A percentile compares a stretch with the other conserved stretches of the same genome.
These are phyloP conservation scores for Brachystomella parvula DNA, from an alignment of 1,140 invertebrate genomes.

Conservation along the genomic window DNA sequence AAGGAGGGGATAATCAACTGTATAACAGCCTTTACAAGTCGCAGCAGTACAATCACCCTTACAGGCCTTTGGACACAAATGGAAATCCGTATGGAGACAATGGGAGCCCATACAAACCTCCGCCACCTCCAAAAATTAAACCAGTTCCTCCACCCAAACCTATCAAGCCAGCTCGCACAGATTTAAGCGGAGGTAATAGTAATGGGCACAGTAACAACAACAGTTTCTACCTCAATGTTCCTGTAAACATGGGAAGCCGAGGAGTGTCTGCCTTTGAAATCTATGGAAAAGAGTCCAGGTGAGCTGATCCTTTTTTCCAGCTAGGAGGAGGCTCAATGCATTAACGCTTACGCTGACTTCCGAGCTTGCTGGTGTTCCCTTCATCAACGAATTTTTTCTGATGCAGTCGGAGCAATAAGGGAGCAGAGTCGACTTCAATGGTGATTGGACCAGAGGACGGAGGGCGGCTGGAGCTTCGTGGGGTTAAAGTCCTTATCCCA, in stretches of 20 bases:
- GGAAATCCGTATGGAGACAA: background rate
- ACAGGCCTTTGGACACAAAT: background rate
- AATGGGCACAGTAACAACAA: background rate
- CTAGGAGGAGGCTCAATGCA: background rate
- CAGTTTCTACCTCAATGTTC: slow-evolving; percentile 16
- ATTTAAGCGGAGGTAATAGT: slow-evolving; percentile 48
- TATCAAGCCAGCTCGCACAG: slow-evolving; percentile 65
- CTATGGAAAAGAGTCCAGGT: slow-evolving; percentile 35
- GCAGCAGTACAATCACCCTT: slow-evolving; percentile 9
- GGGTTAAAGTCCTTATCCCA: slow-evolving; percentile 80
- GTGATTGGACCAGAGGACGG: background rate
- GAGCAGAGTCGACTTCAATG: background rate
- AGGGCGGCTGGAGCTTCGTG: slow-evolving; percentile 39
- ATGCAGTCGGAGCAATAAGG: background rate
- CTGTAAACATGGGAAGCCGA: slow-evolving; percentile 4
- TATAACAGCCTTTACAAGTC: background rate
- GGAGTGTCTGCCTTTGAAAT: slow-evolving; percentile 13
- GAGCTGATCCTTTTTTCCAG: background rate
- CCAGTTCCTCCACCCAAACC: slow-evolving; percentile 84
- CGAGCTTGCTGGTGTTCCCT: background rate
- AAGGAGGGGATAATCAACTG: background rate
- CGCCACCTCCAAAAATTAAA: slow-evolving; percentile 46
- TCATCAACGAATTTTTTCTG: background rate
- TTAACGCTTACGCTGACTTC: background rate
- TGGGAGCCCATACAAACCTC: slow-evolving; percentile 40